These are phyloP conservation scores for Chymomyza amoena DNA, from an alignment of 2,888 invertebrate species.

Conservation along the genomic window DNA sequence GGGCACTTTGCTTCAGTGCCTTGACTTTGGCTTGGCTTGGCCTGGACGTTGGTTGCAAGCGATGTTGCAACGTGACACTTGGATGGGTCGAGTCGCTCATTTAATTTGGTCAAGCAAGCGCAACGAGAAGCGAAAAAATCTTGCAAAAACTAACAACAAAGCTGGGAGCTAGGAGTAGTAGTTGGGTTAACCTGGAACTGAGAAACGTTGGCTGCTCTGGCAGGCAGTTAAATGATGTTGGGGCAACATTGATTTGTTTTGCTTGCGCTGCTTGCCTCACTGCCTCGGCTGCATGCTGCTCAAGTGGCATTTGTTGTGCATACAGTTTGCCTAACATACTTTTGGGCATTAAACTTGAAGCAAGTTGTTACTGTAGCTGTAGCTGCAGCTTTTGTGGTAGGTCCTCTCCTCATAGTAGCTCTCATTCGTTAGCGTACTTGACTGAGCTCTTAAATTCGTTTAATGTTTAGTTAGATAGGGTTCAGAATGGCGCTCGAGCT, in stretches of 20 bases:
- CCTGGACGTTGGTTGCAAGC: not conserved
- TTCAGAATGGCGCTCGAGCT: not conserved
- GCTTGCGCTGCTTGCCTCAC: not conserved
- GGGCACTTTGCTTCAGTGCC: conserved; percentile 16
- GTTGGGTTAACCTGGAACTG: conserved; percentile 16
- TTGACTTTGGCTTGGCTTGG: not conserved
- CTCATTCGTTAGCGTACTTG: conserved; percentile 26
- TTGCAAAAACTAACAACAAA: conserved; percentile 38
- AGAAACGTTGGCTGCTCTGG: not conserved
- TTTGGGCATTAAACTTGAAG: conserved; percentile 27
- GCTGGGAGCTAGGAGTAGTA: conserved; percentile 8
- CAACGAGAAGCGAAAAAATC: conserved; percentile 4
- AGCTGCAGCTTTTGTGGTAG: not conserved
- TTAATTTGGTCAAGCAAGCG: conserved; percentile 35
- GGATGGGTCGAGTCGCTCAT: conserved; percentile 27
- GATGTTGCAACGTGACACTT: conserved; percentile 50
- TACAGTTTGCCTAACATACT: conserved; percentile 7
- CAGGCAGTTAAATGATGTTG: not conserved
- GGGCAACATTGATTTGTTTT: conserved; percentile 41
- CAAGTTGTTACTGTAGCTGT: not conserved
- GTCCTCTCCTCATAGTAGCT: not conserved
- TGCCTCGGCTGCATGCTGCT: not conserved
- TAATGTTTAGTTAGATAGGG: conserved; percentile 60
- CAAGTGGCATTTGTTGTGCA: not conserved
- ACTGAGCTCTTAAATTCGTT: conserved; percentile 60